Conservation (phyloP, 2,797 vertebrate species). For the Poeciliopsis paucimaculata region DNA sequence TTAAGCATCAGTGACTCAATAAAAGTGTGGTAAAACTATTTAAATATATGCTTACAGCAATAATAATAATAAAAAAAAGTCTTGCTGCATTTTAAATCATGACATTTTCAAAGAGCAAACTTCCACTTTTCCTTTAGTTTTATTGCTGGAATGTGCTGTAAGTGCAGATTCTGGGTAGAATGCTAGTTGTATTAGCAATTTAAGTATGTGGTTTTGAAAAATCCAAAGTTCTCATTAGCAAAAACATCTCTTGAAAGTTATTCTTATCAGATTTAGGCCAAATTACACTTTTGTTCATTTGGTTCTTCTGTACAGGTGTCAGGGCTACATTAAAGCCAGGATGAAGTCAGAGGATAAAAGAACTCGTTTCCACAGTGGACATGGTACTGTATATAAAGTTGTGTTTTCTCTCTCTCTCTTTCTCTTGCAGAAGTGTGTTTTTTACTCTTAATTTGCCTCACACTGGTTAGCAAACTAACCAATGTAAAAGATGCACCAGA, state of each 20-base stretch:
- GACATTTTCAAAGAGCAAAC: background rate
- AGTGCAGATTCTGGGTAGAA: background rate
- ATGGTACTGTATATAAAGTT: constrained; percentile 79
- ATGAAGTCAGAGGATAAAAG: constrained; percentile 98
- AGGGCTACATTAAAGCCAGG: constrained; percentile 97
- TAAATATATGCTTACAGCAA: background rate
- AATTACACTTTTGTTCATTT: constrained; percentile 18
- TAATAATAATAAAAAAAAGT: background rate
- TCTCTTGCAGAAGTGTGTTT: background rate
- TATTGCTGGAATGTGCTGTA: background rate
- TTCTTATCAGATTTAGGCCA: background rate
- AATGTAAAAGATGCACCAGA: background rate
- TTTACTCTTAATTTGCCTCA: background rate
- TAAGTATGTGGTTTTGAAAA: background rate
- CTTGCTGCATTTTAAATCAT: background rate
- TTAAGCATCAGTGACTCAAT: background rate
- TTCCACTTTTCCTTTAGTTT: background rate
- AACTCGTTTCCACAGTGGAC: constrained; percentile 91
- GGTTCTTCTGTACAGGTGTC: constrained; percentile 84
- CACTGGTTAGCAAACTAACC: background rate
- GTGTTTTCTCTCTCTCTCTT: background rate
- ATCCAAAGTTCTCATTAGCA: background rate
- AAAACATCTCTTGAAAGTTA: background rate
- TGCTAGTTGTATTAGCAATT: background rate
- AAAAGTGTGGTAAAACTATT: background rate